A percentile compares a stretch with the other conserved stretches of the same genome.
Evolutionary conservation across 2,113 vertebrate genomes (phyloP).

Genomic region (Phaethornis superciliosus): DNA sequence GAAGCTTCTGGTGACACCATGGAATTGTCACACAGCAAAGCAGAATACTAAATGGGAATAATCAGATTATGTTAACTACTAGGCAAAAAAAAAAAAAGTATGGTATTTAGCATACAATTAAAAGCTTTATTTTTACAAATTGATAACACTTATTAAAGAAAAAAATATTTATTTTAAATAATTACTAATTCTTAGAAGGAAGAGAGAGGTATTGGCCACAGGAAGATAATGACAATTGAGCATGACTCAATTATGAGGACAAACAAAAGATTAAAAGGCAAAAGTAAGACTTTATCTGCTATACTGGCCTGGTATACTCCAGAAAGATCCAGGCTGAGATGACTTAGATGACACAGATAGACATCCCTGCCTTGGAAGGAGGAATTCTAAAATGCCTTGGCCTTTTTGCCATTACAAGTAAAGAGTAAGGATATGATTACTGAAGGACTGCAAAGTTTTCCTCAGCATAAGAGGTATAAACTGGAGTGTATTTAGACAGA

Average conservation of each 20-base stretch:
- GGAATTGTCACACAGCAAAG: background rate
- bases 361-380: background rate
- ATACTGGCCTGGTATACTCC: background rate
- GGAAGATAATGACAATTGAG: background rate
- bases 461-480: background rate
- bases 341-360: background rate
- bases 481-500: background rate
- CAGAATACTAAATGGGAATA: background rate
- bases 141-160: background rate
- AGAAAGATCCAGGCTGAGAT: background rate
- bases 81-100: background rate
- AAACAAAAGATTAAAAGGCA: background rate
- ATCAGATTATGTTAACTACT: background rate
- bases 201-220: background rate
- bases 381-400: background rate
- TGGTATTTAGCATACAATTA: background rate
- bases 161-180: background rate
- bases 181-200: background rate
- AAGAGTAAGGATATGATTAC: background rate
- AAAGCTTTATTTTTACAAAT: background rate
- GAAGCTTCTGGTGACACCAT: background rate
- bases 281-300: background rate
- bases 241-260: background rate
- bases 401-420: background rate
- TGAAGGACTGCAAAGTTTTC: background rate